Conservation (phyloP, 2,113 vertebrate genomes). For the Rhizomys pruinosus region DNA sequence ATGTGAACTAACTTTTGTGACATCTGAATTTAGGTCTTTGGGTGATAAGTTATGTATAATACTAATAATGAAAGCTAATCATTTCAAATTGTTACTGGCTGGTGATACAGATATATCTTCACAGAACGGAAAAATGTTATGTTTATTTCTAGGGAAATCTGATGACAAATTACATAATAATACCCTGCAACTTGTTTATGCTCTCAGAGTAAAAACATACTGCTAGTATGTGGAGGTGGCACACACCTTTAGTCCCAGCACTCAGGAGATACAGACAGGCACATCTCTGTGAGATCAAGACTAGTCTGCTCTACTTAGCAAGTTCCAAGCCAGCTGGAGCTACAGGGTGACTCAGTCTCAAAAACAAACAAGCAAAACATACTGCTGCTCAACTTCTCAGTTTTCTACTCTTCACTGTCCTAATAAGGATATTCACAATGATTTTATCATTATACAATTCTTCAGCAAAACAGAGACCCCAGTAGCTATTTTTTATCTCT, state of each 20-base stretch:
- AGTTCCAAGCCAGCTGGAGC: no score
- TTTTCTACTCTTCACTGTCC: neutral
- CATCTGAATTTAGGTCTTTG: neutral
- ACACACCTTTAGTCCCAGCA: no score
- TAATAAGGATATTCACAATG: neutral
- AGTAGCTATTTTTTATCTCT: neutral
- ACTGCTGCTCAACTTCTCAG: neutral
- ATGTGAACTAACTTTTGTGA: neutral
- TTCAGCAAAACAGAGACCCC: neutral
- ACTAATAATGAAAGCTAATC: constrained; percentile 21
- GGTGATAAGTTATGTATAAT: constrained; percentile 10
- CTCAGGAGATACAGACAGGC: no score
- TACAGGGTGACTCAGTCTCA: no score
- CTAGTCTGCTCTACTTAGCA: no score
- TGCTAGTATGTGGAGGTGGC: neutral
- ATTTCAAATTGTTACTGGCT: neutral
- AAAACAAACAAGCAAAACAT: no score
- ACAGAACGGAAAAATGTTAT: constrained; percentile 40
- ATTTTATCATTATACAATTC: neutral
- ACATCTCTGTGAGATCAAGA: no score
- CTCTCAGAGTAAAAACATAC: neutral
- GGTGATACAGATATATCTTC: neutral
- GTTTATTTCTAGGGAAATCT: neutral
- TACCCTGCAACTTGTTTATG: neutral
- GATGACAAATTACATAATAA: neutral